Evolutionary conservation across 2,888 invertebrate genomes (phyloP).

Genomic region (Amphimallon solstitiale): DNA sequence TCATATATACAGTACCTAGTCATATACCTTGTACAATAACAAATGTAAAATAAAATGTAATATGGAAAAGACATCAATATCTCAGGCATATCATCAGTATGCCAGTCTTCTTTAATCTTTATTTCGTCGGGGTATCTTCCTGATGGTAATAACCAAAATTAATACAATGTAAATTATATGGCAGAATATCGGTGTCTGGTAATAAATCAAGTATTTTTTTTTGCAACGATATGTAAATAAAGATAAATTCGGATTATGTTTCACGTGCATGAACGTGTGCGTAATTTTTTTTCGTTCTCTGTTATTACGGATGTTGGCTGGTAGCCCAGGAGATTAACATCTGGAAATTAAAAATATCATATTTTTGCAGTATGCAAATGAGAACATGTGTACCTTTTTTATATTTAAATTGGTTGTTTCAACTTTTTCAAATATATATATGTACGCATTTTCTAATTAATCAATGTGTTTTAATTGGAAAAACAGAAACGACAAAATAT

Average conservation of each 20-base stretch:
- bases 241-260: constrained; percentile 14
- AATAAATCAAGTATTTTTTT: constrained; percentile 26
- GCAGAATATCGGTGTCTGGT: neutral
- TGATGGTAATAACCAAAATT: constrained; percentile 13
- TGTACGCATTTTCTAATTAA: no score
- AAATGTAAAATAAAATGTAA: neutral
- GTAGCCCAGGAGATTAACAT: neutral
- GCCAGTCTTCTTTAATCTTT: neutral
- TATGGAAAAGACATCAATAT: neutral
- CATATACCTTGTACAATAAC: no score
- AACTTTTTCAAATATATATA: no score
- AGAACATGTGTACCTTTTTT: constrained; percentile 1
- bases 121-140: neutral
- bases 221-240: constrained; percentile 25
- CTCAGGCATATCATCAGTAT: neutral
- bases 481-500: no score
- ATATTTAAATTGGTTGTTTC: constrained; percentile 5
- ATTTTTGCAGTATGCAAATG: constrained; percentile 16
- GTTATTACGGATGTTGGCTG: neutral
- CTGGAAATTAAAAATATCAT: constrained; percentile 7
- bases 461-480: no score
- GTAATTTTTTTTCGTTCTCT: neutral
- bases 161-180: constrained; percentile 6
- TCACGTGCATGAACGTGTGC: neutral
- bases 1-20: no score